These are phyloP conservation scores for Ciconia nigra DNA, from an alignment of 2,797 vertebrate genomes.

Conservation along the genomic window DNA sequence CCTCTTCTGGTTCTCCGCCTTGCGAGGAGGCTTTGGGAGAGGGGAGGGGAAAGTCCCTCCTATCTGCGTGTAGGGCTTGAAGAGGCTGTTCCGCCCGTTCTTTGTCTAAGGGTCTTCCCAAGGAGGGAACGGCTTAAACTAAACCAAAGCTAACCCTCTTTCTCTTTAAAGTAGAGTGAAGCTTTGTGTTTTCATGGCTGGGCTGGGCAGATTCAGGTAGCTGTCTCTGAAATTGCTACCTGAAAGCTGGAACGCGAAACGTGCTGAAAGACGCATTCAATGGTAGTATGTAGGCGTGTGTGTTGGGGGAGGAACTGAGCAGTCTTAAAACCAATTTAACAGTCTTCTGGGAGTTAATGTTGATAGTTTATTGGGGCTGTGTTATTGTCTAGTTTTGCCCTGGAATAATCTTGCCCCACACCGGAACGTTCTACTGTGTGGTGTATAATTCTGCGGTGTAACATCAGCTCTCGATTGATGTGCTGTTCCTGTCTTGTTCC, in stretches of 20 bases:
- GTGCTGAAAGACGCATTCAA: neutral
- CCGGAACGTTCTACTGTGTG: accelerated
- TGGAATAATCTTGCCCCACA: neutral
- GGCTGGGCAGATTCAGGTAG: neutral
- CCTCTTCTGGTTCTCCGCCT: neutral
- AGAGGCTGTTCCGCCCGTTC: too few species aligned
- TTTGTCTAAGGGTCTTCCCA: neutral
- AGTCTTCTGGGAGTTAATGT: neutral
- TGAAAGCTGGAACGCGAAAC: neutral
- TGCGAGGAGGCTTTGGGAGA: neutral
- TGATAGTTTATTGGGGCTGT: neutral
- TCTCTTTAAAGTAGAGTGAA: neutral
- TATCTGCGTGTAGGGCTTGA: neutral
- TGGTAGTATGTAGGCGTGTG: neutral
- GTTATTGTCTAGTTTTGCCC: neutral
- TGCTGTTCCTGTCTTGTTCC: neutral
- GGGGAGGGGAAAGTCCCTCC: neutral
- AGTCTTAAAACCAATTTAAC: neutral
- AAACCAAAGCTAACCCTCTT: neutral
- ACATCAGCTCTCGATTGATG: neutral
- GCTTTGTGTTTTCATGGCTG: neutral
- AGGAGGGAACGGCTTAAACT: neutral
- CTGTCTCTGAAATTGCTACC: neutral
- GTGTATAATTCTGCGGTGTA: neutral
- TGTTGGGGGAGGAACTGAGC: neutral